Conservation (phyloP, 2,888 invertebrate species). For the Quadroppia sp. region DNA sequence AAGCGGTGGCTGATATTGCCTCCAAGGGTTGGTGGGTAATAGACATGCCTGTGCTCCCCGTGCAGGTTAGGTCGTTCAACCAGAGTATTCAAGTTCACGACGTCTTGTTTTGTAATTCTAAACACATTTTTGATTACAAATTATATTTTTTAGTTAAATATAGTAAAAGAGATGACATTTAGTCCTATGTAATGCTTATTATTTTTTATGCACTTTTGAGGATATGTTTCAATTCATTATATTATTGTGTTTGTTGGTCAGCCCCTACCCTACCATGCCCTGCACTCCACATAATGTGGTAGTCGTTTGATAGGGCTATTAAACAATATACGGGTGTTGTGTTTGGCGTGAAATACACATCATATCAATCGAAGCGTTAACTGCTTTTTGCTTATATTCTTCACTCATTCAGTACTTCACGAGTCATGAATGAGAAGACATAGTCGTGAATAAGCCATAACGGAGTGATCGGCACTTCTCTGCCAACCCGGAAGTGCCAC, state of each 20-base stretch:
- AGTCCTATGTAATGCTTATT: not conserved
- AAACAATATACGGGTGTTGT: too few species aligned
- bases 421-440: too few species aligned
- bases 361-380: slow-evolving; percentile 28
- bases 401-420: not conserved
- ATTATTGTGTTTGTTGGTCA: slow-evolving; percentile 36
- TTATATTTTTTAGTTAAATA: slow-evolving; percentile 8
- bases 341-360: not conserved
- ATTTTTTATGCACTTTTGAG: not conserved
- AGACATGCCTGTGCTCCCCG: not conserved
- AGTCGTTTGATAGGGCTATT: too few species aligned
- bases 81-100: slow-evolving; percentile 9
- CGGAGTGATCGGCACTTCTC: slow-evolving; percentile 30
- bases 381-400: not conserved
- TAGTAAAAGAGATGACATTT: not conserved
- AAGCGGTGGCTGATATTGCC: not conserved
- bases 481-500: slow-evolving; percentile 18
- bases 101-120: slow-evolving; percentile 21
- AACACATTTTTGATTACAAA: slow-evolving; percentile 3
- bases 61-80: slow-evolving; percentile 30
- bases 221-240: not conserved
- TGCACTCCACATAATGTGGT: not conserved
- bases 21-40: not conserved
- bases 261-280: not conserved
- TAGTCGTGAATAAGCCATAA: slow-evolving; percentile 18